A percentile compares a stretch with the other conserved stretches of the same genome.
Evolutionary conservation across 2,797 vertebrate genomes (phyloP).

Genomic region (Dallia pectoralis): DNA sequence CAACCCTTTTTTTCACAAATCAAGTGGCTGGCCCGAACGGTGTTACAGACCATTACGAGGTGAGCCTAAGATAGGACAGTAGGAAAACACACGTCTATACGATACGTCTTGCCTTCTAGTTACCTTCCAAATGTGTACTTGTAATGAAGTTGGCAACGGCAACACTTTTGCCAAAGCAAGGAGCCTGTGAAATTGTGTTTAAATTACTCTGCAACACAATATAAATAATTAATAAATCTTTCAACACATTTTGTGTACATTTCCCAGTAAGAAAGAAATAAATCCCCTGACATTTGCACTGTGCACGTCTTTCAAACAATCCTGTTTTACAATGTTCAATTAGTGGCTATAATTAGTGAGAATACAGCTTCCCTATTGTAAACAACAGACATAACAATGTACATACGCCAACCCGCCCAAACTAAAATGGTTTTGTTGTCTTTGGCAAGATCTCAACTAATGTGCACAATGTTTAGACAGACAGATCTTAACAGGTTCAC

Average conservation of each 20-base stretch:
- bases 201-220: not conserved
- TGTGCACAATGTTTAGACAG: constrained; percentile 3
- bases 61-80: not conserved
- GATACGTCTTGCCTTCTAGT: not conserved
- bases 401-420: not conserved
- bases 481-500: not conserved
- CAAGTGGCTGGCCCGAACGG: not conserved
- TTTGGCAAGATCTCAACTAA: not conserved
- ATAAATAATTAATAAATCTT: not conserved
- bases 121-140: not conserved
- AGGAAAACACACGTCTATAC: not conserved
- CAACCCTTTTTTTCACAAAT: not conserved
- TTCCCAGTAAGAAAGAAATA: not conserved
- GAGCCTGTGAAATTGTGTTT: not conserved
- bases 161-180: not conserved
- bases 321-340: not conserved
- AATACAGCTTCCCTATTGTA: not conserved
- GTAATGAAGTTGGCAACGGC: not conserved
- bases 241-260: not conserved
- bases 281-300: not conserved
- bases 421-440: not conserved
- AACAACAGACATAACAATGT: not conserved
- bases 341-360: not conserved
- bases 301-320: not conserved
- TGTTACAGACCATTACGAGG: not conserved